These are phyloP conservation scores for Phalacrocorax aristotelis DNA, from an alignment of 2,113 vertebrate genomes.

Conservation along the genomic window DNA sequence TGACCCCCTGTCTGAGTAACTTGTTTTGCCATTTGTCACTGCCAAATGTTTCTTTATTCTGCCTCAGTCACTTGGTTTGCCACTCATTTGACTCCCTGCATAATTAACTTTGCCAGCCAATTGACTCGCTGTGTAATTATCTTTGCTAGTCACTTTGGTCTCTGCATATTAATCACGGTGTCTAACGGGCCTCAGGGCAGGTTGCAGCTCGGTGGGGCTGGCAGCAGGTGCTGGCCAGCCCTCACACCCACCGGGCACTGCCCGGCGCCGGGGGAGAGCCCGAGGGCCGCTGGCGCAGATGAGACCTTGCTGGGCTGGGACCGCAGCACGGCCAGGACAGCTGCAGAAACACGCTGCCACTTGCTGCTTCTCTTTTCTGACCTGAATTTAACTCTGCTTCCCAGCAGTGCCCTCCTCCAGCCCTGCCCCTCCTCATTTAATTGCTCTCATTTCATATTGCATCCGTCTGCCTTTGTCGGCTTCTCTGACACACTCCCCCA, in stretches of 20 bases:
- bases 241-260: not conserved
- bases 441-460: not conserved
- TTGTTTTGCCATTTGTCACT: conserved; percentile 61
- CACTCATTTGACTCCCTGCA: conserved; percentile 35
- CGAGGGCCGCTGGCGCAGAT: rapidly evolving
- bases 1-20: conserved; percentile 12
- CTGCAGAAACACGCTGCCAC: not conserved
- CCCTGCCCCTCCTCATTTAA: not conserved
- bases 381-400: not conserved
- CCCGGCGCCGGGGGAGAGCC: rapidly evolving
- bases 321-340: not conserved
- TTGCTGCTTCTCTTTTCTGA: not conserved
- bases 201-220: not conserved
- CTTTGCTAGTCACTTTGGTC: conserved; percentile 31
- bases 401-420: not conserved
- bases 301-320: not conserved
- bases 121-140: conserved; percentile 61
- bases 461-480: not conserved
- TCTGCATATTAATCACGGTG: conserved; percentile 32
- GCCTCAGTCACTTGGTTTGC: conserved; percentile 29
- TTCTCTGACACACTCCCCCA: not conserved
- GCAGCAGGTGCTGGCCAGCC: not conserved
- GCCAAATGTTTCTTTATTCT: conserved; percentile 48
- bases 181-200: not conserved
- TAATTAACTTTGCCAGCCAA: conserved; percentile 69